Evolutionary conservation across 2,113 vertebrate species (phyloP).

Genomic region (Sapajus apella): DNA sequence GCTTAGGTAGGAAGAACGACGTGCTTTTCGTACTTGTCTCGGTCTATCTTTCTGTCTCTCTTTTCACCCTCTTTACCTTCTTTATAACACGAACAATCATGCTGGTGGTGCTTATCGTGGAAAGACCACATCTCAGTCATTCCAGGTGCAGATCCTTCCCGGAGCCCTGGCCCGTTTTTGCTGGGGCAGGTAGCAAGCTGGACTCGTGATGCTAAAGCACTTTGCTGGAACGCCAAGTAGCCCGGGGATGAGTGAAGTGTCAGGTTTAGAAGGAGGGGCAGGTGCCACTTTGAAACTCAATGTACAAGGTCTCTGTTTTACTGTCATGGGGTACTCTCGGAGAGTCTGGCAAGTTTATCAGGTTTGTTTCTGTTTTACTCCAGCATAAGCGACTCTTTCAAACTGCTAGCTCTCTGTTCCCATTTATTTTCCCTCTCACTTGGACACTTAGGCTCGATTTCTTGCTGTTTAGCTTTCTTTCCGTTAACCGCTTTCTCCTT

Average conservation of each 20-base stretch:
- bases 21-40: conserved; percentile 58
- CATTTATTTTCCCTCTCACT: conserved; percentile 44
- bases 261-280: conserved; percentile 54
- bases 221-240: conserved; percentile 31
- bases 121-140: conserved; percentile 17
- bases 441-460: conserved; percentile 8
- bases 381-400: conserved; percentile 56
- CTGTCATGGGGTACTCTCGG: conserved; percentile 27
- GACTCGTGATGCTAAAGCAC: conserved; percentile 33
- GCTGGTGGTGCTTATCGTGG: neutral
- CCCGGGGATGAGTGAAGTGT: neutral
- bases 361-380: conserved; percentile 45
- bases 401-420: conserved; percentile 52
- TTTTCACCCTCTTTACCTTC: neutral
- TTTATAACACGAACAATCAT: neutral
- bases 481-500: too few relatives aligned
- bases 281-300: conserved; percentile 70
- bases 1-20: conserved; percentile 90
- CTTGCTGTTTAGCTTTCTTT: neutral
- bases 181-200: conserved; percentile 34
- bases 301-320: conserved; percentile 34
- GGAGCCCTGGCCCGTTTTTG: neutral
- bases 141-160: neutral
- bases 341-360: conserved; percentile 66
- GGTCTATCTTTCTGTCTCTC: conserved; percentile 28